Evolutionary conservation across 35 echinoderm and acorn worm species (phyloP).

Genomic region (Strongylocentrotus purpuratus): DNA sequence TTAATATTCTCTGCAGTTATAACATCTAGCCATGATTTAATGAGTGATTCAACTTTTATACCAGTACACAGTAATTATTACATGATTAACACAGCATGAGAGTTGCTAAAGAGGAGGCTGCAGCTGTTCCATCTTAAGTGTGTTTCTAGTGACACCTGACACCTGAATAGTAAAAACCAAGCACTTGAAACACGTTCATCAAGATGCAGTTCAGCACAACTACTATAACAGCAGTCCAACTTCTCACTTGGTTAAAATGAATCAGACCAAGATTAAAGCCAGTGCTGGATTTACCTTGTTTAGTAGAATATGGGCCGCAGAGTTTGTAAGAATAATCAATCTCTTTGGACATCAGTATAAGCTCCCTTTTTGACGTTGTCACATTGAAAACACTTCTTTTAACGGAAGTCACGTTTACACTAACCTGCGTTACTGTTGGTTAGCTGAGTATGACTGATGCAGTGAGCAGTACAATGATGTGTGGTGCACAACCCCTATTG

Average conservation of each 20-base stretch:
- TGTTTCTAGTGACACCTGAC: background rate
- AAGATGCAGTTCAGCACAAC: background rate
- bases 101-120: background rate
- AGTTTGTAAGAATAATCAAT: too few relatives aligned
- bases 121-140: background rate
- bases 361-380: too few relatives aligned
- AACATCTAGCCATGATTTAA: background rate
- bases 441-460: background rate
- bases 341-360: too few relatives aligned
- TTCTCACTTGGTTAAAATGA: too few relatives aligned
- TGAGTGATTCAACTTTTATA: background rate
- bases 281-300: too few relatives aligned
- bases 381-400: too few relatives aligned
- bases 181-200: background rate
- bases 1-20: too few relatives aligned
- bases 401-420: background rate
- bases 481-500: background rate
- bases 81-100: background rate
- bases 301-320: too few relatives aligned
- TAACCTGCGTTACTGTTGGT: background rate
- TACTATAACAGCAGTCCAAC: too few relatives aligned
- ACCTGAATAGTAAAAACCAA: background rate
- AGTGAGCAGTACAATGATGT: background rate
- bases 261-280: too few relatives aligned
- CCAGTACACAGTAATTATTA: background rate